A percentile compares a stretch with the other conserved stretches of the same genome.
These are phyloP conservation scores for Chlorops oryzae DNA, from an alignment of 1,140 invertebrate genomes.

Conservation along the genomic window DNA sequence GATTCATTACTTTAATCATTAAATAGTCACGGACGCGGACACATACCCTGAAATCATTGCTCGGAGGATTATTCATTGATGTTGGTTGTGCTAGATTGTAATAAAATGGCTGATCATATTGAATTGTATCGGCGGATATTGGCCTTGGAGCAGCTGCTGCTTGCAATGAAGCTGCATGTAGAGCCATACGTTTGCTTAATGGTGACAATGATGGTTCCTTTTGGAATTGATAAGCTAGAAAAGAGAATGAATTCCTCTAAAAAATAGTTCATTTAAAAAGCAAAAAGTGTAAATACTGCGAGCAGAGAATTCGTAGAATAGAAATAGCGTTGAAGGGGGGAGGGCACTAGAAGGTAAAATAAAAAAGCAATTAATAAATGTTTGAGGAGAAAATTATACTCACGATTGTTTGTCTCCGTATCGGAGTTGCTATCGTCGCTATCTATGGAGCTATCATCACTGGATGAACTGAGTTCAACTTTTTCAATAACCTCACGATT, in stretches of 20 bases:
- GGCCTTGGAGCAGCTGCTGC: constrained; percentile 38
- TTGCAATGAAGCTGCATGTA: constrained; percentile 53
- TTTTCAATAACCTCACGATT: not conserved
- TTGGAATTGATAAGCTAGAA: constrained; percentile 53
- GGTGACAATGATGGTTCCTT: constrained; percentile 69
- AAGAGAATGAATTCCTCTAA: not conserved
- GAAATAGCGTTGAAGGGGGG: not conserved
- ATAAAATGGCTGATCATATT: constrained; percentile 53
- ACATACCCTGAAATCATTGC: constrained; percentile 16
- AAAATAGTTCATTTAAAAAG: not conserved
- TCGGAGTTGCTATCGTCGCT: not conserved
- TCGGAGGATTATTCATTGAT: not conserved
- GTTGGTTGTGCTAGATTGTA: constrained; percentile 48
- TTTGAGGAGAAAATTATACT: not conserved
- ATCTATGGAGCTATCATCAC: not conserved
- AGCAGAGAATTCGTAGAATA: not conserved
- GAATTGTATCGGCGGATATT: constrained; percentile 50
- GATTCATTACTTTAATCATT: constrained; percentile 23
- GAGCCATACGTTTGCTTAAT: constrained; percentile 68
- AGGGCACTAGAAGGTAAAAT: constrained; percentile 1
- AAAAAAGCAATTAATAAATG: not conserved
- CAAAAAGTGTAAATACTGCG: too few relatives aligned
- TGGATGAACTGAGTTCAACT: not conserved
- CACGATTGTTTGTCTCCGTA: constrained; percentile 2
- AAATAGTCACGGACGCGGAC: not conserved